Evolutionary conservation across 2,888 invertebrate genomes (phyloP).

Genomic region (Pachydiplax longipennis): DNA sequence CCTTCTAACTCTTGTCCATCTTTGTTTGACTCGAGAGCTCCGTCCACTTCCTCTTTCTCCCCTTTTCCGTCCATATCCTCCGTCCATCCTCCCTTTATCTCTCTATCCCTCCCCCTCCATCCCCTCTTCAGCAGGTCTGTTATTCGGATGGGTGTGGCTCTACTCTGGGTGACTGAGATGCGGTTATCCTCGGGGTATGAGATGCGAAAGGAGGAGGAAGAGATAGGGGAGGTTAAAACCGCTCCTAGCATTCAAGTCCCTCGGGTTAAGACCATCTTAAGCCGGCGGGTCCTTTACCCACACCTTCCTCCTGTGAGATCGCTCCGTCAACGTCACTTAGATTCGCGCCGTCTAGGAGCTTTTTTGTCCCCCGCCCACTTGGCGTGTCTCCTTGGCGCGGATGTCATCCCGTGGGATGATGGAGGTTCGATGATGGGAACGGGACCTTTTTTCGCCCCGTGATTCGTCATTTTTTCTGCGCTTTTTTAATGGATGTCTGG

Average conservation of each 20-base stretch:
- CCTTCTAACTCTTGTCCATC: no score
- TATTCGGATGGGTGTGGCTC: slow-evolving; percentile 4
- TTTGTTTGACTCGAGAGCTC: background rate
- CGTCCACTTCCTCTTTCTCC: background rate
- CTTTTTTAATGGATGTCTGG: background rate
- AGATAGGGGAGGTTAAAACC: background rate
- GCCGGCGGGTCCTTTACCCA: slow-evolving; percentile 30
- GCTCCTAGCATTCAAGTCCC: background rate
- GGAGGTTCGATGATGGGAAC: background rate
- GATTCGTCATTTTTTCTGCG: background rate
- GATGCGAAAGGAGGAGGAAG: background rate
- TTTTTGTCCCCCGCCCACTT: background rate
- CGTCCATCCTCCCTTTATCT: background rate
- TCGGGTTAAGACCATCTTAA: slow-evolving; percentile 10
- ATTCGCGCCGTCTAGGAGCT: slow-evolving; percentile 4
- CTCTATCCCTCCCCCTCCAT: background rate
- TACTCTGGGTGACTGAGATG: background rate
- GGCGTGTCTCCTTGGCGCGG: background rate
- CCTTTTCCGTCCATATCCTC: background rate
- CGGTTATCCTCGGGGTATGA: background rate
- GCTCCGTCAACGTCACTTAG: slow-evolving; percentile 11
- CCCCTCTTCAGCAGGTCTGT: background rate
- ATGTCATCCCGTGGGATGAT: background rate
- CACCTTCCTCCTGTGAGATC: background rate
- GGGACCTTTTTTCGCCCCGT: background rate